Conservation (phyloP, 2,888 invertebrate species). For the Heliconius hortense region DNA sequence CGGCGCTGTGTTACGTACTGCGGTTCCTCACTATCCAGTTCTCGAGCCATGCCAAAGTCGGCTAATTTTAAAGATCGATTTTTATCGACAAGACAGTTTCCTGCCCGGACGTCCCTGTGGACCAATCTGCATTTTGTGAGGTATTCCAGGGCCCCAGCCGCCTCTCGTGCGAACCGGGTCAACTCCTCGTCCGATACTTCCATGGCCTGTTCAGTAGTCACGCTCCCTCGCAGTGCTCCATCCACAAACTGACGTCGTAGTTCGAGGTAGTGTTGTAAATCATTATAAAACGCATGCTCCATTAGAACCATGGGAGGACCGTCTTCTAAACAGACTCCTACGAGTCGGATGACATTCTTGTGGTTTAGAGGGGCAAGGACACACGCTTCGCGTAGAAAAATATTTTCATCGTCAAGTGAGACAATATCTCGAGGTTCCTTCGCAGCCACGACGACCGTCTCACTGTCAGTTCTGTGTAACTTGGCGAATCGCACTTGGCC, state of each 20-base stretch:
- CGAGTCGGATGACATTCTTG: conserved; percentile 89
- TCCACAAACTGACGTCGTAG: conserved; percentile 87
- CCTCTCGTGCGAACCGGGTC: conserved; percentile 53
- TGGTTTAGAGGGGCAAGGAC: conserved; percentile 93
- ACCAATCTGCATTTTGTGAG: conserved; percentile 89
- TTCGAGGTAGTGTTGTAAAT: conserved; percentile 90
- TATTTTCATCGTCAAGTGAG: conserved; percentile 88
- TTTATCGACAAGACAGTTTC: conserved; percentile 89
- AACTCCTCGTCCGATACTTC: conserved; percentile 57
- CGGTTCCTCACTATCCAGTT: conserved; percentile 88
- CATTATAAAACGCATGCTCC: conserved; percentile 95
- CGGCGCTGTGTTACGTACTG: conserved; percentile 89
- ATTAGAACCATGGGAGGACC: conserved; percentile 92
- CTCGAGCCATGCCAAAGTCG: conserved; percentile 88
- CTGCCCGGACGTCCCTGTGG: conserved; percentile 91
- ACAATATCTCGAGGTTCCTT: conserved; percentile 91
- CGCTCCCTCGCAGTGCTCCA: conserved; percentile 78
- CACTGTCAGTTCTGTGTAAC: conserved; percentile 48
- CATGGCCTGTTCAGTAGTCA: conserved; percentile 80
- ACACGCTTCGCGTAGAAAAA: conserved; percentile 90
- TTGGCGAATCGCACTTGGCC: conserved; percentile 60
- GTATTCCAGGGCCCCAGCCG: conserved; percentile 89
- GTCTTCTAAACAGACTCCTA: conserved; percentile 89
- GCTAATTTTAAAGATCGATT: conserved; percentile 87
- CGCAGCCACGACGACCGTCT: conserved; percentile 86